phyloP scores from a whole-genome alignment of 2,113 vertebrate genomes.

The Oriolus oriolus region DNA sequence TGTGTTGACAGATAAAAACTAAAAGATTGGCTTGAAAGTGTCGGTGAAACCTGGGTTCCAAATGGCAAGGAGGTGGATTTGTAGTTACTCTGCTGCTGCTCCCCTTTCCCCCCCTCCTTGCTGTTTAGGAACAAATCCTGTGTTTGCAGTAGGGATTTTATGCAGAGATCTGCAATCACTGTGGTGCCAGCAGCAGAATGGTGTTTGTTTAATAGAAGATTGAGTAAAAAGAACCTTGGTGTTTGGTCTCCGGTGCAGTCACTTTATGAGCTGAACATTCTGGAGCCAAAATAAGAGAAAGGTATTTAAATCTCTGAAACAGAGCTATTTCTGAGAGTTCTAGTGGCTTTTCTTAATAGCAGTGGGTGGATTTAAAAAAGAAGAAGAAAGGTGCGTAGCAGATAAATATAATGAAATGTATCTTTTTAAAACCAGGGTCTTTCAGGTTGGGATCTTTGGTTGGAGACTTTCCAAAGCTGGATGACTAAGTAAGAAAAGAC shows the following conservation, averaged over 20 bases:
- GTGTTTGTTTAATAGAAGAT: background rate
- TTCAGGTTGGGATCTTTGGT: slow-evolving; percentile 57
- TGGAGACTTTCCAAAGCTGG: slow-evolving; percentile 63
- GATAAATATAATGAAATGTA: slow-evolving; percentile 21
- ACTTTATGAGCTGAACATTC: background rate
- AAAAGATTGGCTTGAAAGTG: background rate
- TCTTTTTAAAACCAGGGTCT: slow-evolving; percentile 56
- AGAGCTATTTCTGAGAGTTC: background rate
- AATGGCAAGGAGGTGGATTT: background rate
- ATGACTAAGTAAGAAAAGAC: slow-evolving; percentile 69
- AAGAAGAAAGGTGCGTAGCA: background rate
- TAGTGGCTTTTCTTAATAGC: background rate
- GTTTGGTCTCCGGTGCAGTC: background rate
- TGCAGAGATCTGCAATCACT: background rate
- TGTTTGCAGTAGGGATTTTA: background rate
- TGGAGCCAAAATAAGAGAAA: background rate
- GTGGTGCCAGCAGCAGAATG: background rate
- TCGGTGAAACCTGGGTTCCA: background rate
- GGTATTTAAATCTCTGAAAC: background rate
- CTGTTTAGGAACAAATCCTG: background rate
- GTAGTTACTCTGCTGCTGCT: background rate
- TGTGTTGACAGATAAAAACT: background rate
- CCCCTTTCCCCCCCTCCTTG: too few species aligned
- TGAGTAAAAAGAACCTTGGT: background rate
- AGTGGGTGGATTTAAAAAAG: background rate